Percentiles rank a stretch among this genome's conserved stretches.
These are phyloP conservation scores for Scartelaos histophorus DNA, from an alignment of 2,113 vertebrate genomes.

Conservation along the genomic window DNA sequence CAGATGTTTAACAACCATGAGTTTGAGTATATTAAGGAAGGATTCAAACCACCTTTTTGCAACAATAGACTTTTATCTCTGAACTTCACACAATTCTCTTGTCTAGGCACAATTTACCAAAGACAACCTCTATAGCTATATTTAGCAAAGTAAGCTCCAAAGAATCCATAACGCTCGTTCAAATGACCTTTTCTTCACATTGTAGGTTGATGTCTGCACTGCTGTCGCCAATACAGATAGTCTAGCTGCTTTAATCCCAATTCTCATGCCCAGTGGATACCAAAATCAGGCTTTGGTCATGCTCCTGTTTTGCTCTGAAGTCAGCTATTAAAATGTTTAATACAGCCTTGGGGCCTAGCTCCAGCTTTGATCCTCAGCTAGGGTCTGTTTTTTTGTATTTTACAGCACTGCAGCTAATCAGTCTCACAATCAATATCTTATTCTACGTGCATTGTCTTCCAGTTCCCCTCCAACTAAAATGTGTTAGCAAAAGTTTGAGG, in stretches of 20 bases:
- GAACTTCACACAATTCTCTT: conserved; percentile 41
- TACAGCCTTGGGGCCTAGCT: conserved; percentile 24
- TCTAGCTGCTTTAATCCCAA: conserved; percentile 19
- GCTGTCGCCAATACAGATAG: conserved; percentile 24
- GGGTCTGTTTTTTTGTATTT: conserved; percentile 16
- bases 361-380: conserved; percentile 32
- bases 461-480: not conserved
- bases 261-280: conserved; percentile 38
- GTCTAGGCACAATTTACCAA: conserved; percentile 8
- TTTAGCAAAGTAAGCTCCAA: conserved; percentile 25
- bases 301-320: conserved; percentile 37
- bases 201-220: conserved; percentile 13
- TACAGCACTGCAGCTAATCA: conserved; percentile 16
- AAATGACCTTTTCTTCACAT: conserved; percentile 32
- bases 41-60: conserved; percentile 23
- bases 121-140: not conserved
- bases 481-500: not conserved
- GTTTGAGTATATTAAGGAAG: too few relatives aligned
- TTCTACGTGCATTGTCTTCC: conserved; percentile 8
- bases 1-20: too few relatives aligned
- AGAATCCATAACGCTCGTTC: conserved; percentile 17
- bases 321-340: conserved; percentile 29
- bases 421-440: conserved; percentile 20
- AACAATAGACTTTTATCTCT: conserved; percentile 14
- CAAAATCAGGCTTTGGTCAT: conserved; percentile 42